Base-by-base conservation (phyloP, 2,888 invertebrate genomes). In the Corbicula japonica region DNA sequence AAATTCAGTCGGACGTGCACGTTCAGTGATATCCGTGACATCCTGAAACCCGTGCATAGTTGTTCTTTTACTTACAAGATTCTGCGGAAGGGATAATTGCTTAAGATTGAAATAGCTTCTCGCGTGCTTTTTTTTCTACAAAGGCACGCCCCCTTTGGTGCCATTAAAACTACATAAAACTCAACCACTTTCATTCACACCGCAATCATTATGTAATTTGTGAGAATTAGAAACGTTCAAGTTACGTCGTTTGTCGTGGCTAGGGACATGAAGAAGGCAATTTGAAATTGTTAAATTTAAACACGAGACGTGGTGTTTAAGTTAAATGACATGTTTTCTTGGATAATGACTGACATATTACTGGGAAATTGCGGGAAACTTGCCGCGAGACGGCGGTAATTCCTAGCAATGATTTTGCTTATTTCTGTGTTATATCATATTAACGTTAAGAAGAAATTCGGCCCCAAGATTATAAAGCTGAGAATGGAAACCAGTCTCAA, bases 171-270 rank as follows among this genome's bases (percentile, higher is more conserved):
- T 68, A 58, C 63, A 77, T 77, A 68, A n/a, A 72, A 62, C 44
- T 48, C 61, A 50, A 60, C 66, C 60, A 71, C 60, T 72, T 68
- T 52, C 54, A 61, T 60, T 66, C 52, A 32, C 52, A 66, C 34
- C 10, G 72, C 54, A 72, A 63, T 77, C 62, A 72, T 77, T 63
- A 62, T 72, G 68, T 52, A 72, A 72, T 72, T 77, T 68, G 72
- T 66, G 72, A 50, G 71, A 38, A 68, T 66, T 72, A 66, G 63
- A 52, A 50, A 30, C 41, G 52, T 65, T 76, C 65, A 50, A 60
- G 58, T 77, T 66, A 30, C 32, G 35, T 50, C 65, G 32, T 65
- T 50, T 65, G 65, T 38, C 65, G 65, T 38, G 52, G 65, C 65
- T 35, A 50, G 58, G 61, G 61, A 75, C 66, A 75, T 21, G 54